Evolutionary conservation across 2,113 vertebrate species (phyloP).

Genomic region (Brevimyrus niger): DNA sequence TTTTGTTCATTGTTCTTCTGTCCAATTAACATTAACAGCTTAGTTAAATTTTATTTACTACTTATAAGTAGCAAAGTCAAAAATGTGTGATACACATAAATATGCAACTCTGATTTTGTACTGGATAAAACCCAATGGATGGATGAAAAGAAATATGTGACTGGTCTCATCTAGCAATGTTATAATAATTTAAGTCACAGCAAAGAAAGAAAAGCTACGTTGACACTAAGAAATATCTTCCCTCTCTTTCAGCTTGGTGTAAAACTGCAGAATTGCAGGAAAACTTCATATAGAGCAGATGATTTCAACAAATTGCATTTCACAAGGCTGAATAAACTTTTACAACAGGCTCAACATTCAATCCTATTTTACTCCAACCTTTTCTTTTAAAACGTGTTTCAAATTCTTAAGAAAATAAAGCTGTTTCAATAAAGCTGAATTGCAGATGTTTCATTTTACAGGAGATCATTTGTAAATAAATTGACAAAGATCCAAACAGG

Average conservation of each 20-base stretch:
- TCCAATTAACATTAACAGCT: constrained; percentile 2
- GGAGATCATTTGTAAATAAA: background rate
- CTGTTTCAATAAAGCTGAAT: background rate
- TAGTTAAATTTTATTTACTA: background rate
- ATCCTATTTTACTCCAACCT: background rate
- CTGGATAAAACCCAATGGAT: background rate
- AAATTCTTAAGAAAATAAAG: background rate
- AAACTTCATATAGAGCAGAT: background rate
- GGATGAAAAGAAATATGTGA: background rate
- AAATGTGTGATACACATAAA: background rate
- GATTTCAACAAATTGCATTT: background rate
- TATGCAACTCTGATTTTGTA: background rate
- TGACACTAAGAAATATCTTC: background rate
- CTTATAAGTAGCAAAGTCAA: background rate
- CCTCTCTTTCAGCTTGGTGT: background rate
- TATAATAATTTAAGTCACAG: background rate
- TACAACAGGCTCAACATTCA: background rate
- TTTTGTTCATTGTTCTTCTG: background rate
- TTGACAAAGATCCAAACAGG: background rate
- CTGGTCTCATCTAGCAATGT: background rate
- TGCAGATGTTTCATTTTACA: background rate
- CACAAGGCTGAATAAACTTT: background rate
- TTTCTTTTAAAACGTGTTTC: background rate
- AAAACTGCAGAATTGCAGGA: background rate
- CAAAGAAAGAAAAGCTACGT: background rate